phyloP scores from a whole-genome alignment of 2,113 vertebrate species.

The Eurystomus gularis region DNA sequence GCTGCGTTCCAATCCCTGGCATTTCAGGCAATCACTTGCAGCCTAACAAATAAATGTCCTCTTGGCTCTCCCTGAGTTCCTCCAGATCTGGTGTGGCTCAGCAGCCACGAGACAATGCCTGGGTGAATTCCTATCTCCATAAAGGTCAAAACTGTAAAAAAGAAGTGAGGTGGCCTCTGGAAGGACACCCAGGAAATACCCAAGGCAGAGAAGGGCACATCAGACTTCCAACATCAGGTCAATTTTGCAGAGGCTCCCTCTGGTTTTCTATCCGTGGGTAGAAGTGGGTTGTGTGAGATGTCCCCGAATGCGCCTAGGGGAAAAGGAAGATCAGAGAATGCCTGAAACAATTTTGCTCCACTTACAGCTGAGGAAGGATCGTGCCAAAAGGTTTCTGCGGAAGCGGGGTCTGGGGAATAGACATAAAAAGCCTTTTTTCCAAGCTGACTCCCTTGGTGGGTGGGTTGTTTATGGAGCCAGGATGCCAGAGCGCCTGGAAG shows the following conservation, averaged over 20 bases:
- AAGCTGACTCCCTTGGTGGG: not conserved
- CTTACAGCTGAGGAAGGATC: not conserved
- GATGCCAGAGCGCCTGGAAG: not conserved
- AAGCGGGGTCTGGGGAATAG: not conserved
- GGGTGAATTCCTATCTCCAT: not conserved
- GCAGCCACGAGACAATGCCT: not conserved
- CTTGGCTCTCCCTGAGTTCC: not conserved
- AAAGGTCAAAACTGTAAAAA: not conserved
- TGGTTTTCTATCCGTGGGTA: not conserved
- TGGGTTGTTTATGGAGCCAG: not conserved
- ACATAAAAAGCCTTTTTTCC: conserved; percentile 9
- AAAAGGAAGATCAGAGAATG: not conserved
- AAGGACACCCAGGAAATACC: not conserved
- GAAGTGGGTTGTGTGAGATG: not conserved
- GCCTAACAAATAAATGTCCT: not conserved
- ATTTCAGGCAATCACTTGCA: not conserved
- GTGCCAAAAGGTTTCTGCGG: not conserved
- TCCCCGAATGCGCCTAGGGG: not conserved
- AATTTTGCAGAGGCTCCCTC: not conserved
- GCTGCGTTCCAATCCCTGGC: not conserved
- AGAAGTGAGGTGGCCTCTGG: not conserved
- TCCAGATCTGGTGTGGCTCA: not conserved
- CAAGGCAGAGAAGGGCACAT: not conserved
- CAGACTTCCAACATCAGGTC: not conserved
- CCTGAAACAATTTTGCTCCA: not conserved